A percentile compares a stretch with the other conserved stretches of the same genome.
Evolutionary conservation across 2,888 invertebrate genomes (phyloP).

Genomic region (Himalopsyche anomala): DNA sequence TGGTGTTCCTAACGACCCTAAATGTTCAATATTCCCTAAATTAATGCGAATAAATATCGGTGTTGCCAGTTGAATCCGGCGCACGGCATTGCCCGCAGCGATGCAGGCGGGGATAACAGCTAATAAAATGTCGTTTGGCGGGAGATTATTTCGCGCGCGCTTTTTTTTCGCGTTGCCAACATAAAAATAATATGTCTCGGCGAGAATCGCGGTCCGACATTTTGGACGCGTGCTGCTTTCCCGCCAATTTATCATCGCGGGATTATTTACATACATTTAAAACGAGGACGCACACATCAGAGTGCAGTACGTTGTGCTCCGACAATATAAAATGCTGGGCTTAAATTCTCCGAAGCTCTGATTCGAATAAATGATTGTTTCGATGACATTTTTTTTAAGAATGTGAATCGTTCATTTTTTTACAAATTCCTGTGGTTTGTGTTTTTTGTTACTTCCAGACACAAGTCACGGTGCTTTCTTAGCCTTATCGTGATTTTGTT

Average conservation of each 20-base stretch:
- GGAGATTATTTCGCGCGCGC: constrained; percentile 34
- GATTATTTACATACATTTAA: neutral
- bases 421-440: no score
- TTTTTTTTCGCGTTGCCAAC: constrained; percentile 2
- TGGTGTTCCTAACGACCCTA: neutral
- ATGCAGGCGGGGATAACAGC: constrained; percentile 30
- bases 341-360: neutral
- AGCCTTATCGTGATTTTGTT: no score
- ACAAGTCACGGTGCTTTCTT: no score
- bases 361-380: neutral
- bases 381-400: neutral
- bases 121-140: constrained; percentile 30
- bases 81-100: constrained; percentile 22
- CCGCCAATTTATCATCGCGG: neutral
- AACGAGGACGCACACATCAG: neutral
- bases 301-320: neutral
- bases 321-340: neutral
- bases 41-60: neutral
- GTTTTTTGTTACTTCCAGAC: no score
- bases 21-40: neutral
- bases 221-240: constrained; percentile 16
- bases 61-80: constrained; percentile 11
- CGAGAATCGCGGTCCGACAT: constrained; percentile 2
- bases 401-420: no score
- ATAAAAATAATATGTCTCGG: constrained; percentile 34